Conservation (phyloP, 2,888 invertebrate genomes). For the Scaptomyza reducta region DNA sequence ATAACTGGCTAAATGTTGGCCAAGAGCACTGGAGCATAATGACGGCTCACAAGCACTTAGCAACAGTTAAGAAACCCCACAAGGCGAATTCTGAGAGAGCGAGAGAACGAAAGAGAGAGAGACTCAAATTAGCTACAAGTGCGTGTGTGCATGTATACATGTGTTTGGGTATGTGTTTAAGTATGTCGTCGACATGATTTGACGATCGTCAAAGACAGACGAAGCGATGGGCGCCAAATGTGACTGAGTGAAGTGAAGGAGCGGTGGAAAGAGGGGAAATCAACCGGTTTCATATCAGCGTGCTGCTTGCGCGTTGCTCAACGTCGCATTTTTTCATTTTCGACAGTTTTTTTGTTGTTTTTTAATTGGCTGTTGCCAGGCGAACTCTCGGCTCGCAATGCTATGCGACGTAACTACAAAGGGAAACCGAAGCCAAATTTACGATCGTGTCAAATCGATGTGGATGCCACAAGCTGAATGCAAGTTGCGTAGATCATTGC, state of each 20-base stretch:
- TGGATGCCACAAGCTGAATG: slow-evolving; percentile 31
- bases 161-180: neutral
- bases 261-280: slow-evolving; percentile 4
- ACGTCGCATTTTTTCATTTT: slow-evolving; percentile 29
- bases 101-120: slow-evolving; percentile 12
- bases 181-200: slow-evolving; percentile 48
- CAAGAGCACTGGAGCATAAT: slow-evolving; percentile 63
- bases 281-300: slow-evolving; percentile 65
- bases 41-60: slow-evolving; percentile 52
- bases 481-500: slow-evolving; percentile 26
- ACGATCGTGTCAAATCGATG: slow-evolving; percentile 14
- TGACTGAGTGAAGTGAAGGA: neutral
- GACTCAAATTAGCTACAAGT: slow-evolving; percentile 18
- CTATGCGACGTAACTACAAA: slow-evolving; percentile 29
- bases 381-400: slow-evolving; percentile 17
- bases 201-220: slow-evolving; percentile 42
- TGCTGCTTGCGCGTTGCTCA: slow-evolving; percentile 21
- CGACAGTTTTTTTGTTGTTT: slow-evolving; percentile 2
- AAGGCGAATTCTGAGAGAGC: slow-evolving; percentile 20
- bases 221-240: neutral
- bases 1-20: slow-evolving; percentile 49
- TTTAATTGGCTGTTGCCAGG: slow-evolving; percentile 49
- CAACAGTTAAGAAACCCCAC: slow-evolving; percentile 38
- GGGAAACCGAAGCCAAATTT: slow-evolving; percentile 18
- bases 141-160: slow-evolving; percentile 2